Evolutionary conservation across 2,113 vertebrate genomes (phyloP).

Genomic region (Corvus hawaiiensis): DNA sequence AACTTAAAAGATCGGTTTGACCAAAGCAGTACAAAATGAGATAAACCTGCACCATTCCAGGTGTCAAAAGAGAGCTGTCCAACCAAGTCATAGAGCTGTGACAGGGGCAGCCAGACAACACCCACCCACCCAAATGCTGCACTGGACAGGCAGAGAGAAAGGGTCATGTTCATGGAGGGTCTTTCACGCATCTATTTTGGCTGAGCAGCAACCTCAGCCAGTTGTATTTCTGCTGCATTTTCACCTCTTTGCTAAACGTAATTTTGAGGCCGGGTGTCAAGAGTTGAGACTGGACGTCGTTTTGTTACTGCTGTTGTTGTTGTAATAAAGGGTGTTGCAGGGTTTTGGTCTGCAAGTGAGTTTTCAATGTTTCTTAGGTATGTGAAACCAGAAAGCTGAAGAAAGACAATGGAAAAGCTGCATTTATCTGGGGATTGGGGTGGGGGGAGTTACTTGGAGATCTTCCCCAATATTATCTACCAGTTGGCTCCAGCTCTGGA

Average conservation of each 20-base stretch:
- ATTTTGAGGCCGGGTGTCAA: not conserved
- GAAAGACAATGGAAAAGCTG: not conserved
- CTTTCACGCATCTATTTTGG: not conserved
- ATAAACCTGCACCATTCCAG: not conserved
- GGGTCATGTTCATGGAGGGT: accelerated
- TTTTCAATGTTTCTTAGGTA: not conserved
- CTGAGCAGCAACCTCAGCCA: not conserved
- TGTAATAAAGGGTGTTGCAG: not conserved
- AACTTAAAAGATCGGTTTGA: not conserved
- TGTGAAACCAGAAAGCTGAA: not conserved
- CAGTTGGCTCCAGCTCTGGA: not conserved
- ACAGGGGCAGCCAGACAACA: not conserved
- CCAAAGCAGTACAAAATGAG: not conserved
- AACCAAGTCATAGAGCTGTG: not conserved
- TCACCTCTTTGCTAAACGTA: accelerated
- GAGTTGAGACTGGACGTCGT: not conserved
- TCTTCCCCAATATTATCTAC: not conserved
- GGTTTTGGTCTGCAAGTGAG: not conserved
- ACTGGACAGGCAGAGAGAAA: not conserved
- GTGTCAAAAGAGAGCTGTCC: not conserved
- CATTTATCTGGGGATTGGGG: not conserved
- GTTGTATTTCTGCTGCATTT: not conserved
- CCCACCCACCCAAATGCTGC: not conserved
- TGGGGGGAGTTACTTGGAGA: not conserved
- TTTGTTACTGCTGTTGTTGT: not conserved